Evolutionary conservation across 2,797 vertebrate species (phyloP), one percentile per base, ranked within the genome.

Genomic region (Decapterus maruadsi): DNA sequence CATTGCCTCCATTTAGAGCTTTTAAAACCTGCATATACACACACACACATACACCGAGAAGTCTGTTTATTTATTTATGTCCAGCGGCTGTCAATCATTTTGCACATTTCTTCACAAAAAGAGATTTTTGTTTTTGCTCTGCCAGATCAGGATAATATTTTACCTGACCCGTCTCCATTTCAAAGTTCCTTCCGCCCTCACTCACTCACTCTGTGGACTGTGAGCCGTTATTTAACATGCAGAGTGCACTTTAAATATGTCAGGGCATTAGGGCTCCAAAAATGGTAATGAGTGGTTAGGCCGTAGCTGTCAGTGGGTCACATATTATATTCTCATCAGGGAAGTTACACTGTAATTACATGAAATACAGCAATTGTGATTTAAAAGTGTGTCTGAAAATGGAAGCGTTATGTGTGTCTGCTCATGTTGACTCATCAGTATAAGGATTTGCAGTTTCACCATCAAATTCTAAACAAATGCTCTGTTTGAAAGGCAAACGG

Each of bases 41-140:
- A 72, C 48, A 72, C 48, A 82, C 22, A 79, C 84, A 82, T 4
- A 80, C 75, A 70, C 66, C 63, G 45, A 84, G 62, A 83, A 77
- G 53, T 84, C 19, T 87, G 79, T 92, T 88, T 90, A 90, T 92
- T 90, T 92, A 76, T 63, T 42, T 69, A 66, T 45, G 82, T 84
- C 78, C 75, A 75, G 77, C 82, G 88, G 85, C 89, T 93, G 92
- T 81, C 93, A 91, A 74, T 93, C 89, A 91, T 88, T 85, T 59
- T 58, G 38, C 63, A 55, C 2, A 40, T 70, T 67, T 86, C 84
- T 68, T 43, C 60, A 57, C 20, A 72, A 85, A 83, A 75, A 48
- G 17, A 82, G 51, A 78, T 67, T 83, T 72, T 29, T 14, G 22
- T 92, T 70, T 90, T 91, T 84, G 61, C 65, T 81, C 77, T 69